These are phyloP conservation scores for Suncus etruscus DNA, from an alignment of 2,113 vertebrate genomes.

Conservation along the genomic window DNA sequence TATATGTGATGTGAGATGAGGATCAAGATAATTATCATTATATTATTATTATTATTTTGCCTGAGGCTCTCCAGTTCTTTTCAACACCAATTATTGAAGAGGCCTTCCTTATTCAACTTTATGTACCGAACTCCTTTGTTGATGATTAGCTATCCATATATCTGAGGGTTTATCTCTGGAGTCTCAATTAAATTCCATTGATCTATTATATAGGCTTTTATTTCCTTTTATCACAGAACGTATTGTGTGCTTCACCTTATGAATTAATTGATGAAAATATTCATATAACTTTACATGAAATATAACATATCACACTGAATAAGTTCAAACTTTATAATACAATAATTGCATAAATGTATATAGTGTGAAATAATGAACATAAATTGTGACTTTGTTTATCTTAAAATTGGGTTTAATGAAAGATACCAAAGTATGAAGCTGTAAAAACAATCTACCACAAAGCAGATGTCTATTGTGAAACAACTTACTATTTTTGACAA, in stretches of 20 bases:
- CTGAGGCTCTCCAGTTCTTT: no score
- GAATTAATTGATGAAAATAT: not conserved
- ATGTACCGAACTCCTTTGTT: no score
- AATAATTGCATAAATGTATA: not conserved
- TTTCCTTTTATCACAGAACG: no score
- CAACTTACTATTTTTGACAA: not conserved
- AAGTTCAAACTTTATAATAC: not conserved
- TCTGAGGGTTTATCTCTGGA: no score
- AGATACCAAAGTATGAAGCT: not conserved
- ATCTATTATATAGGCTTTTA: no score
- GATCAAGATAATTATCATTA: no score
- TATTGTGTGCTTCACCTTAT: not conserved
- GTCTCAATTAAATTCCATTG: no score
- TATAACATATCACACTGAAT: not conserved
- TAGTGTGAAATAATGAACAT: not conserved
- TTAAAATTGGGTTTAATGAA: slow-evolving; percentile 32
- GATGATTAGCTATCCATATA: no score
- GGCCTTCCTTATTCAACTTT: no score
- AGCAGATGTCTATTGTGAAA: not conserved
- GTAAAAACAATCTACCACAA: not conserved
- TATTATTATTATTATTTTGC: no score
- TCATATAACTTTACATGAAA: not conserved
- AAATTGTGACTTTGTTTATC: not conserved
- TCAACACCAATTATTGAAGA: no score
- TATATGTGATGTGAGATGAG: no score